Base-by-base conservation (phyloP, 2,797 vertebrate genomes). In the Margarornis squamiger region DNA sequence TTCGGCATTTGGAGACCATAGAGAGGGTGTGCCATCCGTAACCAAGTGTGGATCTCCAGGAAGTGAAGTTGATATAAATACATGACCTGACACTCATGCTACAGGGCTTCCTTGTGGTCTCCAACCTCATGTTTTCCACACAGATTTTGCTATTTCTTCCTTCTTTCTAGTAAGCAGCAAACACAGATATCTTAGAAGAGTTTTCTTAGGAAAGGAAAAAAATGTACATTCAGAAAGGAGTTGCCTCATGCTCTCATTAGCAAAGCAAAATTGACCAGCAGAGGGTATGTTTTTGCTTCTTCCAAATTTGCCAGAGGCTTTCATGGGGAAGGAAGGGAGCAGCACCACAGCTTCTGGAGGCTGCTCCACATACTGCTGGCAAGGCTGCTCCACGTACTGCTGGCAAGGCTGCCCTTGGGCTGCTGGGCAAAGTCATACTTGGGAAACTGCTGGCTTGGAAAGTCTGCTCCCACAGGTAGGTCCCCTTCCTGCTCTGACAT, bases 141-240 rank as follows among this genome's bases (percentile, higher is more conserved):
- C 0, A 0, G 10, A 23, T 73, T 38, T 83, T 71, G 34, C 32
- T 78, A 12, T 91, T 82, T 52, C 17, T 54, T 2, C 77, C 32
- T 74, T 67, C 51, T 61, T 91, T 68, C 45, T 55, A 58, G 30
- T 29, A 83, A 91, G 46, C 61, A 57, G 48, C 26, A 67, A 36
- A 46, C 62, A 39, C 6, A 65, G 45, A 9, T 23, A 9, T 34
- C 27, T 75, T 46, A 7, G 49, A 55, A 66, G 43, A 79, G 1
- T 4, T 52, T 72, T 86, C 27, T 68, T 32, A 34, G 38, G 43
- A 63, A 78, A 14, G 21, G 51, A 48, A 59, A 19, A 17, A 79
- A 70, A 48, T 0, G 0, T 46, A 16, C 18, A 5, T 48, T 73
- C 29, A 58, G 48, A 66, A 80, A 63, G 36, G 13, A 74, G 22